Base-by-base conservation (phyloP, 2,113 vertebrate genomes). In the Pelvicachromis taeniatus region DNA sequence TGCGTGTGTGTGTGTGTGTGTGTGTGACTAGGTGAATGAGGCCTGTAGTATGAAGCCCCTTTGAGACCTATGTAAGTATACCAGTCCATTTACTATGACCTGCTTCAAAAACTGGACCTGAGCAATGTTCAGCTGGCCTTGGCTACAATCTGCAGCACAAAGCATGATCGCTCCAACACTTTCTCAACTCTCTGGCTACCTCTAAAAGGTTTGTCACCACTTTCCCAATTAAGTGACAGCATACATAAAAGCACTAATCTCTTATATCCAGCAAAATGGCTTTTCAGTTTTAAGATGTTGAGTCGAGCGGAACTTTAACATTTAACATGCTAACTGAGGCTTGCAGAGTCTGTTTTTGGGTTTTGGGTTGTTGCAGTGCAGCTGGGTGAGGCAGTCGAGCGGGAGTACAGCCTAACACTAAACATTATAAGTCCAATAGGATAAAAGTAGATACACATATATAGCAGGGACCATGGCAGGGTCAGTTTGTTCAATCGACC, bases 271-370 rank as follows among this genome's bases (percentile, higher is more conserved):
- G 23, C 42, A 8, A 75, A 48, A 29, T 0, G 0, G 2, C 42
- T 7, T 48, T 48, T 29, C 40, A 73, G 19, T 19, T 16, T 2
- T 50, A 11, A 75, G 68, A 12, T 75, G 9, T 42, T 75, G 68
- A 7, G 10, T 2, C 11, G 45, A 75, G 10, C 2, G 0, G 23
- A n/a, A n/a, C n/a, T n/a, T n/a, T n/a, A n/a, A n/a, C n/a, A n/a
- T n/a, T n/a, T n/a, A n/a, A n/a, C n/a, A n/a, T n/a, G n/a, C n/a
- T n/a, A n/a, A n/a, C n/a, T n/a, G n/a, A n/a, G n/a, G n/a, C n/a
- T n/a, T n/a, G n/a, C n/a, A n/a, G n/a, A n/a, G n/a, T n/a, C n/a
- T n/a, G n/a, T n/a, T n/a, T n/a, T n/a, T n/a, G n/a, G 6, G 31
- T 7, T 50, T 17, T 0, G 42, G 26, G 1, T 73, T 19, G 68